Evolutionary conservation across 2,797 vertebrate species (phyloP).

Genomic region (Fistularia commersonii): DNA sequence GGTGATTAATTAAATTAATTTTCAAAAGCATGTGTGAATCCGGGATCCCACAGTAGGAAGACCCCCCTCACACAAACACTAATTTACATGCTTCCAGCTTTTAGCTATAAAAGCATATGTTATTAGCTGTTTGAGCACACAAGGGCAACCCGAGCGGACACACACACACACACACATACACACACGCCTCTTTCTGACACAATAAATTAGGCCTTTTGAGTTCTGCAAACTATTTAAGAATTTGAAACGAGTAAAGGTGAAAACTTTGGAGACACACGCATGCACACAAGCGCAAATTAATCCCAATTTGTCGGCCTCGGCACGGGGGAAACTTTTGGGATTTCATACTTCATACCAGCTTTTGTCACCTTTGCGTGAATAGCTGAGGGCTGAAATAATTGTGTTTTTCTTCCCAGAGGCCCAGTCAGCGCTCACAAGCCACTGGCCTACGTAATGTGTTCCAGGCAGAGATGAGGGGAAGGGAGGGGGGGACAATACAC

Average conservation of each 20-base stretch:
- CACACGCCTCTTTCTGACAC: conserved; percentile 20
- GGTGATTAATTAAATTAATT: conserved; percentile 81
- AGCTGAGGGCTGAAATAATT: conserved; percentile 75
- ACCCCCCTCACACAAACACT: conserved; percentile 14
- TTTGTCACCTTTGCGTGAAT: conserved; percentile 78
- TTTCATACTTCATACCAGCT: conserved; percentile 82
- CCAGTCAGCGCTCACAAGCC: conserved; percentile 71
- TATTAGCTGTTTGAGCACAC: conserved; percentile 34
- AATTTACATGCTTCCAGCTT: conserved; percentile 20
- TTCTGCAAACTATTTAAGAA: conserved; percentile 60
- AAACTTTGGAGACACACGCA: conserved; percentile 66
- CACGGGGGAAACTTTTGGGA: conserved; percentile 72
- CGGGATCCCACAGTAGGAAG: conserved; percentile 46
- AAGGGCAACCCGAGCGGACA: conserved; percentile 10
- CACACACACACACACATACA: conserved; percentile 16
- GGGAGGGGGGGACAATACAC: conserved; percentile 10
- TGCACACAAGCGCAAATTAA: conserved; percentile 74
- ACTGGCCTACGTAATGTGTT: conserved; percentile 79
- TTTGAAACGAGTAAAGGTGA: conserved; percentile 63
- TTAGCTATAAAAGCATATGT: conserved; percentile 24
- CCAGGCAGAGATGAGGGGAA: conserved; percentile 42
- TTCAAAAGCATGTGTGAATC: conserved; percentile 54
- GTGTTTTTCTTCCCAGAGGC: conserved; percentile 71
- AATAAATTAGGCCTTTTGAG: conserved; percentile 46
- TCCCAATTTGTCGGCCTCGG: conserved; percentile 69